Conservation (phyloP, 64 coral and sea anemone genomes). For the Dendrophyllia cribrosa region DNA sequence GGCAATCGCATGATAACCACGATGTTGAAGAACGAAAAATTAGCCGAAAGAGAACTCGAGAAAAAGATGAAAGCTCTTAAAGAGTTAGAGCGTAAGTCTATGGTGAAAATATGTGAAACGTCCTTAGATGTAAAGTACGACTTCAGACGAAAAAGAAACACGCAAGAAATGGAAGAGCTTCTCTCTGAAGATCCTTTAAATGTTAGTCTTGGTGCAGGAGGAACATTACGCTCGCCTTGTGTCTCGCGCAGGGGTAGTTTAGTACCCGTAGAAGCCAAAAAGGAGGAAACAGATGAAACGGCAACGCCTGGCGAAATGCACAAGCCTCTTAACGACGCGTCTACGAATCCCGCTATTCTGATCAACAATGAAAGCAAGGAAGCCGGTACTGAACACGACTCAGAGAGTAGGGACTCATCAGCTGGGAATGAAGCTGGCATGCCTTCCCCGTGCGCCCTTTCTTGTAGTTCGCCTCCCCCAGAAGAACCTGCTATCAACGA, state of each 20-base stretch:
- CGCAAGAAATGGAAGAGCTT: constrained; percentile 18
- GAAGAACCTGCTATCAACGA: background rate
- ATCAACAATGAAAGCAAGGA: background rate
- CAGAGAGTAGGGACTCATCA: background rate
- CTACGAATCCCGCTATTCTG: background rate
- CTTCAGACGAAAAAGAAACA: constrained; percentile 37
- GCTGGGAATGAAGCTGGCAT: background rate
- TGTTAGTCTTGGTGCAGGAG: background rate
- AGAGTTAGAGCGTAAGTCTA: constrained; percentile 54
- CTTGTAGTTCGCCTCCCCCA: background rate
- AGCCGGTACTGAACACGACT: background rate
- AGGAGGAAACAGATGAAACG: background rate
- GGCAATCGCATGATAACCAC: constrained; percentile 56
- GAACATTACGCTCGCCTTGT: background rate
- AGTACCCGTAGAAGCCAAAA: background rate
- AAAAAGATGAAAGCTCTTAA: constrained; percentile 67
- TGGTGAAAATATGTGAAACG: constrained; percentile 59
- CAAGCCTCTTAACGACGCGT: background rate
- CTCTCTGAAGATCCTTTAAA: background rate
- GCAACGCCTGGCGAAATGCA: background rate
- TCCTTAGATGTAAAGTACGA: constrained; percentile 57
- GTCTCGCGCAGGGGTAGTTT: constrained; percentile 8
- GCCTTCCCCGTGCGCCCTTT: background rate
- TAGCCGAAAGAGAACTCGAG: constrained; percentile 68
- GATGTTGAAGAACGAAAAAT: constrained; percentile 51